These are phyloP conservation scores for Spilarctia lutea DNA, from an alignment of 2,888 invertebrate genomes.

Conservation along the genomic window DNA sequence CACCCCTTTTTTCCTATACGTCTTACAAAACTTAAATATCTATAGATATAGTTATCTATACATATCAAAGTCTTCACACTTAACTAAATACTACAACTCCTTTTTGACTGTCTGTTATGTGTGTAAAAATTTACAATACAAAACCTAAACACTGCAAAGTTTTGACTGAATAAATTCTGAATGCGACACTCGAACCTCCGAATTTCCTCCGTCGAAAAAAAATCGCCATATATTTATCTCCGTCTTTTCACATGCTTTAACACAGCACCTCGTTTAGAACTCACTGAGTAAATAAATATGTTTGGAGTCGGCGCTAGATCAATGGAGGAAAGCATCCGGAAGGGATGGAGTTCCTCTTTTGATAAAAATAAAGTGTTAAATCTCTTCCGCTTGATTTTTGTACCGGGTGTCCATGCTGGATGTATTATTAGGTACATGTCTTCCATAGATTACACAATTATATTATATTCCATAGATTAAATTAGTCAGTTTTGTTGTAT, in stretches of 20 bases:
- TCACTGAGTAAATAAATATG: slow-evolving; percentile 42
- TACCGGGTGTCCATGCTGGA: slow-evolving; percentile 37
- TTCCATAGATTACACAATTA: no score
- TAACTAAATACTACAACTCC: no score
- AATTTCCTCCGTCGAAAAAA: not conserved
- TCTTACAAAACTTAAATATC: no score
- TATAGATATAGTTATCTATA: no score
- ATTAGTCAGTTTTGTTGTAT: no score
- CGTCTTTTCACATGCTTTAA: slow-evolving; percentile 22
- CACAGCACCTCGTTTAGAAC: slow-evolving; percentile 25
- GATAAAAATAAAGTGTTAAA: slow-evolving; percentile 56
- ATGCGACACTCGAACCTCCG: not conserved
- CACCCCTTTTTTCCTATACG: no score
- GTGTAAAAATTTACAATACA: not conserved
- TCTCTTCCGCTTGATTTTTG: slow-evolving; percentile 54
- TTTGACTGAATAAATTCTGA: not conserved
- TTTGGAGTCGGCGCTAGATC: slow-evolving; percentile 41
- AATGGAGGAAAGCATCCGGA: slow-evolving; percentile 45
- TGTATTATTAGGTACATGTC: not conserved
- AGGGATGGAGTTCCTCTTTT: slow-evolving; percentile 43
- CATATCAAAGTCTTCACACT: no score
- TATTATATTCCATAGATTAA: no score
- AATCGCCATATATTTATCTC: not conserved
- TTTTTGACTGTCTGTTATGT: no score
- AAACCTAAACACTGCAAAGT: not conserved